Percentiles rank a stretch among this genome's conserved stretches.
These are phyloP conservation scores for Leucopsar rothschildi DNA, from an alignment of 2,113 vertebrate genomes.

Conservation along the genomic window DNA sequence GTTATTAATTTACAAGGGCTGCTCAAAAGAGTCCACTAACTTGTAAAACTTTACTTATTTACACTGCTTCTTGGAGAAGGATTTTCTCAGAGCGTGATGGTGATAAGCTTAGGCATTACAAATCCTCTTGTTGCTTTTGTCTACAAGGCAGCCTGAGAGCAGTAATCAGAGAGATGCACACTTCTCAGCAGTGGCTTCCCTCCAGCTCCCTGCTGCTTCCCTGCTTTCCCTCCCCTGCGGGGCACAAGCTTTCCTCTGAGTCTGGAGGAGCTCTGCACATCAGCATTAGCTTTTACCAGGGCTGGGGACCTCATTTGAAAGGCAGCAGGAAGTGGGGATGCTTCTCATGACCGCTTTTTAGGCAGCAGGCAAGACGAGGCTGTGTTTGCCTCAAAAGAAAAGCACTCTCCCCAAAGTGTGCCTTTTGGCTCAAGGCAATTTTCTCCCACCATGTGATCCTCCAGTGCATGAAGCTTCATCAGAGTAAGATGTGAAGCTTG, in stretches of 20 bases:
- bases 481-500: not conserved
- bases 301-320: not conserved
- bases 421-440: not conserved
- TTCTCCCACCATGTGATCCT: rapidly evolving
- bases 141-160: constrained; percentile 15
- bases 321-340: not conserved
- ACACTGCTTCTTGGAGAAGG: constrained; percentile 30
- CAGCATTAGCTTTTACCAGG: not conserved
- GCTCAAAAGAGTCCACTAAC: not conserved
- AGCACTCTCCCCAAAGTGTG: not conserved
- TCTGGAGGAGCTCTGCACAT: not conserved
- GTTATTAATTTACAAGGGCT: constrained; percentile 62
- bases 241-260: not conserved
- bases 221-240: not conserved
- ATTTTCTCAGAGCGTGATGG: constrained; percentile 16
- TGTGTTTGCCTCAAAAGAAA: not conserved
- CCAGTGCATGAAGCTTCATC: not conserved
- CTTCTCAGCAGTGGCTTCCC: not conserved
- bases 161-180: not conserved
- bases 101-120: constrained; percentile 61
- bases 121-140: constrained; percentile 54
- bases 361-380: not conserved
- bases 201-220: not conserved
- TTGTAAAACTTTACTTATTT: constrained; percentile 65
- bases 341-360: not conserved